Percentiles rank a stretch among this genome's conserved stretches.
Conservation (phyloP, 1,140 invertebrate species). For the Pseudomyrmex pallidus region DNA sequence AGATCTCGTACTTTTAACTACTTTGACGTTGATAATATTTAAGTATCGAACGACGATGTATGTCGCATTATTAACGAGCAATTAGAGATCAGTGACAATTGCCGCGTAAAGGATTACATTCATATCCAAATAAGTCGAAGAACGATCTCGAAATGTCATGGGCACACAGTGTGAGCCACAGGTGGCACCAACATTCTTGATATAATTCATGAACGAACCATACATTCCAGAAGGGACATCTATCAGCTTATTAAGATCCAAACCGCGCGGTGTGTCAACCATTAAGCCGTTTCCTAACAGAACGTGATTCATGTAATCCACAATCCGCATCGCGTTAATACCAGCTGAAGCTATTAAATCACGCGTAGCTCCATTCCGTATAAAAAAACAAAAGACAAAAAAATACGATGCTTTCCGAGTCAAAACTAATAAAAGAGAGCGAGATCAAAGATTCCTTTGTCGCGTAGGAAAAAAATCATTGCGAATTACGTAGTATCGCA, state of each 20-base stretch:
- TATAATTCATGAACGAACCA: conserved; percentile 48
- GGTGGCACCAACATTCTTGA: conserved; percentile 47
- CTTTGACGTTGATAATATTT: too few species aligned
- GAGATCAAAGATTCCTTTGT: background rate
- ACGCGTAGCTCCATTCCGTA: background rate
- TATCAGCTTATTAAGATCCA: conserved; percentile 59
- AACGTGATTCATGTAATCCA: conserved; percentile 41
- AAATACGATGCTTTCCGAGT: background rate
- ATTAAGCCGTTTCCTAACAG: conserved; percentile 36
- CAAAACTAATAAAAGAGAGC: background rate
- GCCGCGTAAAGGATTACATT: background rate
- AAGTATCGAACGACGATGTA: background rate
- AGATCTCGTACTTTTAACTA: too few species aligned
- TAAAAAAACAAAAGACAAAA: background rate
- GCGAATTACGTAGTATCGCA: too few species aligned
- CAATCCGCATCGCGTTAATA: background rate
- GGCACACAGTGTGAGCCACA: conserved; percentile 27
- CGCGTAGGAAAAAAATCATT: background rate
- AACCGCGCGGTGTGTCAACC: background rate
- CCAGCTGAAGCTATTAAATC: background rate
- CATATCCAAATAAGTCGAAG: background rate
- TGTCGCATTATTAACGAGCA: background rate
- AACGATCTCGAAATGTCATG: conserved; percentile 12
- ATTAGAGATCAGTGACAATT: background rate
- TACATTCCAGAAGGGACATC: conserved; percentile 55